Evolutionary conservation across 2,797 vertebrate genomes (phyloP).

Genomic region (Atherinosoma microstoma): DNA sequence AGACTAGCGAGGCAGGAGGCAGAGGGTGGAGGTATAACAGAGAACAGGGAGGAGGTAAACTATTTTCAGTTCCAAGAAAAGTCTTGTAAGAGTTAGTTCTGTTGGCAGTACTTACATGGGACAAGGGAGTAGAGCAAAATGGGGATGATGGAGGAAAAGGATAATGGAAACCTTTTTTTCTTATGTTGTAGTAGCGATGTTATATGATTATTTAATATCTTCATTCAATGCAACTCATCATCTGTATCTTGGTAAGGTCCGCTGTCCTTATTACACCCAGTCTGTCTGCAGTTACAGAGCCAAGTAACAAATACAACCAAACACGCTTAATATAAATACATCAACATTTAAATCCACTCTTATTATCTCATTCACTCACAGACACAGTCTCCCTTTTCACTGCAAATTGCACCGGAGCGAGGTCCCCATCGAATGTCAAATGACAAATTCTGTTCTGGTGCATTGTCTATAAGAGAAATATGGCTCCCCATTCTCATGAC

Average conservation of each 20-base stretch:
- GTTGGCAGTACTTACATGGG: constrained; percentile 43
- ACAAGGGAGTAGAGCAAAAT: constrained; percentile 38
- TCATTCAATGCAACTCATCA: constrained; percentile 66
- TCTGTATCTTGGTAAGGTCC: constrained; percentile 68
- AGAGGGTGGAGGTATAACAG: constrained; percentile 62
- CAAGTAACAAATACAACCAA: constrained; percentile 33
- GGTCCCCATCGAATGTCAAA: constrained; percentile 43
- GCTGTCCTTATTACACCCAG: constrained; percentile 29
- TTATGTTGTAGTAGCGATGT: constrained; percentile 36
- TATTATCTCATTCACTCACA: constrained; percentile 14
- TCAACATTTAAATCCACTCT: constrained; percentile 34
- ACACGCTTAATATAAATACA: constrained; percentile 47
- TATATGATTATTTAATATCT: constrained; percentile 66
- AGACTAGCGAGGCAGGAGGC: constrained; percentile 66
- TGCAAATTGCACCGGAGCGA: constrained; percentile 40
- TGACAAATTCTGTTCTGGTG: constrained; percentile 47
- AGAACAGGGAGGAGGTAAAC: constrained; percentile 61
- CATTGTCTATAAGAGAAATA: constrained; percentile 52
- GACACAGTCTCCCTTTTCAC: constrained; percentile 22
- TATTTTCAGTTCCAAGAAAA: constrained; percentile 59
- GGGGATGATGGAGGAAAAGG: constrained; percentile 10
- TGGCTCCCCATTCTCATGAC: constrained; percentile 47
- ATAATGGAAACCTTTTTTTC: constrained; percentile 47
- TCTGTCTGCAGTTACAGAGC: constrained; percentile 47
- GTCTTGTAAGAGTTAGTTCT: constrained; percentile 54